Conservation (phyloP, 2,113 vertebrate species). For the Balaeniceps rex region DNA sequence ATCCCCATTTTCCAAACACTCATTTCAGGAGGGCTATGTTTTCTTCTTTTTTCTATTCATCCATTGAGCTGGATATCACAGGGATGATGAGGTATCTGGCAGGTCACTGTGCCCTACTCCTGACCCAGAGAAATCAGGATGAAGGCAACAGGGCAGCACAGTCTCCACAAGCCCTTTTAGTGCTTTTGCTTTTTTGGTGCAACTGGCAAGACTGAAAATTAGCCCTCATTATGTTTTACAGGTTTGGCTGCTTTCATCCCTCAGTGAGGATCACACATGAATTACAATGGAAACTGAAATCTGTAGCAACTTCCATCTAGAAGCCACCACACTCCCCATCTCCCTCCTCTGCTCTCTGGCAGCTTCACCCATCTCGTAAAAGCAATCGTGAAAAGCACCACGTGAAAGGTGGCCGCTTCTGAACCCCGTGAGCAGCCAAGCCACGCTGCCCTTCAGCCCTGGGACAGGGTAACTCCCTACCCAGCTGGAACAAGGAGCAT, state of each 20-base stretch:
- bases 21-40: neutral
- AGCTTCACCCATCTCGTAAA: neutral
- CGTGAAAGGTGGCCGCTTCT: neutral
- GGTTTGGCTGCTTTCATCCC: neutral
- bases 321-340: neutral
- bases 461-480: neutral
- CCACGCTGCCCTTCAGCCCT: neutral
- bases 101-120: neutral
- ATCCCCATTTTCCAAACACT: neutral
- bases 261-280: neutral
- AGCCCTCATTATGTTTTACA: neutral
- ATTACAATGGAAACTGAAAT: neutral
- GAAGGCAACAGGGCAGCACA: neutral
- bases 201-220: neutral
- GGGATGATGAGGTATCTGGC: neutral
- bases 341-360: neutral
- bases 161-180: neutral
- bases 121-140: neutral
- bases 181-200: neutral
- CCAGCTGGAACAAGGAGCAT: neutral
- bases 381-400: neutral
- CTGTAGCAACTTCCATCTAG: neutral
- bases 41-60: neutral
- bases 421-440: neutral
- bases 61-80: neutral